Base-by-base conservation (phyloP, 1,140 invertebrate genomes). In the Lineus longissimus region DNA sequence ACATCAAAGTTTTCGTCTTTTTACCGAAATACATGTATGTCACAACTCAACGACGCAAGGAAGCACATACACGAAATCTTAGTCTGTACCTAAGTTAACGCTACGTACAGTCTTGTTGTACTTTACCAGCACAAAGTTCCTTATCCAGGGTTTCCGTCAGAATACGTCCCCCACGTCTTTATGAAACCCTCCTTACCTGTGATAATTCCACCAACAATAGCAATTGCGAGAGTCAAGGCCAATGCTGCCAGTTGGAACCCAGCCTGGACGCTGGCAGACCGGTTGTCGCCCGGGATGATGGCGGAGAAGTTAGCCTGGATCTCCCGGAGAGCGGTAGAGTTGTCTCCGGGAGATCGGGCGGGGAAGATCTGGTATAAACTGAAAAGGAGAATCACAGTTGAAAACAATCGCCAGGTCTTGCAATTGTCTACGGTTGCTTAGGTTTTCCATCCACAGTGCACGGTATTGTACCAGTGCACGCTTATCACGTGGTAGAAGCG, bases 221-320 rank as follows among this genome's bases (percentile, higher is more conserved):
- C 87, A 29, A 91, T 82, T 15, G 76, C 76, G 1, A 93, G 57
- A 1, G 91, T 92, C 9, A 89, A 76, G 1, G 79, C 80, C 13
- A 93, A 80, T 2, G 88, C 87, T 11, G 89, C 78, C 33, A 91
- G 76, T 83, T 94, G 92, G 81, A 87, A 90, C n/a, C 83, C 84
- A 2, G 90, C 91, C 82, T 94, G 91, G 13, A 82, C 70, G n/a
- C 70, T 73, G 2, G 88, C 88, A 25, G 86, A 86, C 67, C 90
- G 81, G 41, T 85, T 85, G 2, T 82, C 68, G 0, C 88, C 88
- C 2, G 79, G 58, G 56, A 78, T 63, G 6, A 83, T 65, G 22
- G 65, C 59, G 7, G 54, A 59, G 4, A 78, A 40, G 7, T 70
- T 63, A 11, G 59, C 33, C 29, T 73, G 66, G 11, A 83, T 58